phyloP scores from a whole-genome alignment of 2,113 vertebrate species.

The Capreolus pygargus region DNA sequence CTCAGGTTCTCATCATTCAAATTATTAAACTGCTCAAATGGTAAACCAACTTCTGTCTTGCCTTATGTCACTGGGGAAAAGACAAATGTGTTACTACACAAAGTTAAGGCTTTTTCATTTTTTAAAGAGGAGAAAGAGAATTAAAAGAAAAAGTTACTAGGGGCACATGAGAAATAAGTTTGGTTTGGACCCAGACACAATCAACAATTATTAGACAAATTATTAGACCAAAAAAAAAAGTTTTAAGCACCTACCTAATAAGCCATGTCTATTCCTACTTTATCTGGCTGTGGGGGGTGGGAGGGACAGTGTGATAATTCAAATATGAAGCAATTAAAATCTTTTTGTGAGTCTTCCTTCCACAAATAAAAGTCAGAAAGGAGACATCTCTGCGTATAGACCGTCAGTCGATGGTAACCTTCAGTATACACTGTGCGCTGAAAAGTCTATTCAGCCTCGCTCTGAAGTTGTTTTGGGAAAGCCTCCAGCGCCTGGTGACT shows the following conservation, averaged over 20 bases:
- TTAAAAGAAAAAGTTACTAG: constrained; percentile 10
- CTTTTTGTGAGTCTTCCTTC: background rate
- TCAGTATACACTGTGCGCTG: background rate
- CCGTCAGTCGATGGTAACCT: background rate
- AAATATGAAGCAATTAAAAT: background rate
- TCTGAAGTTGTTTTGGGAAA: constrained; percentile 49
- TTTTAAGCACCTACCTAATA: background rate
- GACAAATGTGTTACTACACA: background rate
- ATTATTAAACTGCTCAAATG: background rate
- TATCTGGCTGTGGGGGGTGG: background rate
- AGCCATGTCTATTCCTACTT: background rate
- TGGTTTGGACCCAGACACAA: constrained; percentile 13
- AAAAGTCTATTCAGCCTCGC: constrained; percentile 43
- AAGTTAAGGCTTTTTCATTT: background rate
- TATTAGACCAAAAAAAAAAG: background rate
- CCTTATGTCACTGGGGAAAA: background rate
- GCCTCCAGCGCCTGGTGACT: constrained; percentile 37
- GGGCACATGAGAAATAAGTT: background rate
- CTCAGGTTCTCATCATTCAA: background rate
- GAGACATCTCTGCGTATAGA: background rate
- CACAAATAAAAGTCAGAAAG: constrained; percentile 31
- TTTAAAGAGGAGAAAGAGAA: background rate
- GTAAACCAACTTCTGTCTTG: background rate
- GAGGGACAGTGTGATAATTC: background rate
- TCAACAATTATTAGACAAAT: background rate